Conservation (phyloP, 2,888 invertebrate genomes). For the Brenthis hecate region DNA sequence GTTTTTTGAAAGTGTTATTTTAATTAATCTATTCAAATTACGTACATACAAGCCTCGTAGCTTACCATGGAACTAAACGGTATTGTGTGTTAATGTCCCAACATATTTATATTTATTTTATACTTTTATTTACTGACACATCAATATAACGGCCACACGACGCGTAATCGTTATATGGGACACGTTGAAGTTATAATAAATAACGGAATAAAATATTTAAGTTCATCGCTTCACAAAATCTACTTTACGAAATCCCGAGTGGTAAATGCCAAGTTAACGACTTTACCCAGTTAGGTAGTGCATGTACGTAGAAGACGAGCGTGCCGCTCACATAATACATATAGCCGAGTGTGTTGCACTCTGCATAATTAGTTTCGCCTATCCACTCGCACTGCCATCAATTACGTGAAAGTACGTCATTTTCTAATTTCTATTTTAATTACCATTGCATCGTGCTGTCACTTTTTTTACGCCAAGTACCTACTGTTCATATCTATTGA, state of each 20-base stretch:
- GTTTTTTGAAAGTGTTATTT: background rate
- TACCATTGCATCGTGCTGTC: conserved; percentile 43
- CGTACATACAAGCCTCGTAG: too few species aligned
- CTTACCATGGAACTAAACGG: too few species aligned
- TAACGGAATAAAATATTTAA: conserved; percentile 14
- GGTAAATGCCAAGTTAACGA: conserved; percentile 25
- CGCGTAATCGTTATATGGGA: too few species aligned
- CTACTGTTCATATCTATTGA: conserved; percentile 16
- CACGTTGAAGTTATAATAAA: too few species aligned
- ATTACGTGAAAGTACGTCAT: conserved; percentile 66
- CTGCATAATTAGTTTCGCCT: conserved; percentile 66
- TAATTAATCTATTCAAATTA: too few species aligned
- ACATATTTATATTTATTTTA: too few species aligned
- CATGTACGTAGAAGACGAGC: conserved; percentile 32
- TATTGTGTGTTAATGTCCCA: too few species aligned
- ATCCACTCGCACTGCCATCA: conserved; percentile 57
- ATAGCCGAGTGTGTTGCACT: conserved; percentile 45
- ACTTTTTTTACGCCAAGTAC: conserved; percentile 28
- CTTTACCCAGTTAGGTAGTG: conserved; percentile 25
- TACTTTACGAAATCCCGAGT: conserved; percentile 15
- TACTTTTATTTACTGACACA: too few species aligned
- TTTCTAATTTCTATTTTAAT: conserved; percentile 69
- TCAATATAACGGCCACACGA: too few species aligned
- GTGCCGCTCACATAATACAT: conserved; percentile 40
- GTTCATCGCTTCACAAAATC: conserved; percentile 15